phyloP scores from a whole-genome alignment of 2,888 invertebrate species.

The Teleiodes luculella region DNA sequence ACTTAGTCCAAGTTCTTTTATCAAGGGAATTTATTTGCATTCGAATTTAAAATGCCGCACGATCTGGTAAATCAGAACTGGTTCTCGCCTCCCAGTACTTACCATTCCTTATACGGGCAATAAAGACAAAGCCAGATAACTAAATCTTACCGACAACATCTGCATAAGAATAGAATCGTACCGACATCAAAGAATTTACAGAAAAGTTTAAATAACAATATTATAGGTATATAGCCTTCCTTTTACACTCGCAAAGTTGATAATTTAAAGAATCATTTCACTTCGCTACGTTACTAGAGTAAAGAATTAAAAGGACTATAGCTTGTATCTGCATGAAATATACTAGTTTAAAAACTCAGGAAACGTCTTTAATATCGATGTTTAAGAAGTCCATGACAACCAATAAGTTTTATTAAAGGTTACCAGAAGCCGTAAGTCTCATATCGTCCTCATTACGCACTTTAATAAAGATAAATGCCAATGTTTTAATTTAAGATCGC shows the following conservation, averaged over 20 bases:
- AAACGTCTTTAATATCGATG: constrained; percentile 8
- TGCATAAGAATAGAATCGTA: background rate
- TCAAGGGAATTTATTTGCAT: constrained; percentile 61
- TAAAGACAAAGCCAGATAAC: constrained; percentile 43
- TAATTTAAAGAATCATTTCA: too few relatives aligned
- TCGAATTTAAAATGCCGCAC: constrained; percentile 69
- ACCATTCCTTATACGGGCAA: constrained; percentile 39
- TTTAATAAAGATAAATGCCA: constrained; percentile 13
- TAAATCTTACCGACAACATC: constrained; percentile 14
- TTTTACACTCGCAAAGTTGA: too few relatives aligned
- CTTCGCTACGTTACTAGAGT: too few relatives aligned
- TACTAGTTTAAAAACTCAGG: background rate
- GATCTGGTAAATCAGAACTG: constrained; percentile 73
- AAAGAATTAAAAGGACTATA: background rate
- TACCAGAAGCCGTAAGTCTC: constrained; percentile 5
- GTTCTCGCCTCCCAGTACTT: constrained; percentile 54
- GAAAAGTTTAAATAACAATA: too few relatives aligned
- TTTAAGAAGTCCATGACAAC: background rate
- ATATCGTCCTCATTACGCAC: constrained; percentile 11
- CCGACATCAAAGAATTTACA: too few relatives aligned
- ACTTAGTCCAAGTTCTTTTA: constrained; percentile 59
- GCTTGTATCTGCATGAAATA: background rate
- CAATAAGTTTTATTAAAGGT: constrained; percentile 11
- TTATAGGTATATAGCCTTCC: too few relatives aligned
- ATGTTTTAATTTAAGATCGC: constrained; percentile 8